Evolutionary conservation across 2,888 invertebrate species (phyloP).

Genomic region (Drymonia ruficornis): DNA sequence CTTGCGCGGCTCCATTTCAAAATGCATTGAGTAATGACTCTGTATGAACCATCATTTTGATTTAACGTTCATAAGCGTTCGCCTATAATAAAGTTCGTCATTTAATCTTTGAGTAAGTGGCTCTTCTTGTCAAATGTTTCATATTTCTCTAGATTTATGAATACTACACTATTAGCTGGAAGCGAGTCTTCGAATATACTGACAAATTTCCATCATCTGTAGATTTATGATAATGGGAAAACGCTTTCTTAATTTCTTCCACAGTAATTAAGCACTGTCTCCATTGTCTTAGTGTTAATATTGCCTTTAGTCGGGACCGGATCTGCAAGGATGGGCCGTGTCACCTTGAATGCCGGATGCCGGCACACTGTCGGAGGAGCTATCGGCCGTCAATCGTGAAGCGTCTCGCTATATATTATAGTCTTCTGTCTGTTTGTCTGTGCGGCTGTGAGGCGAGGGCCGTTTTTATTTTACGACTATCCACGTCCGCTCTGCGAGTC

Average conservation of each 20-base stretch:
- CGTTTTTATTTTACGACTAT: slow-evolving; percentile 79
- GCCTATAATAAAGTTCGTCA: slow-evolving; percentile 33
- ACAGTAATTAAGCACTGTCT: slow-evolving; percentile 23
- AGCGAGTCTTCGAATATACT: slow-evolving; percentile 21
- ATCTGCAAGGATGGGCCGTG: slow-evolving; percentile 77
- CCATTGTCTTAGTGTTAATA: slow-evolving; percentile 38
- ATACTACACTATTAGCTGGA: slow-evolving; percentile 22
- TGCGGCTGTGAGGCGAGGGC: slow-evolving; percentile 64
- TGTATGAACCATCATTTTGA: slow-evolving; percentile 50
- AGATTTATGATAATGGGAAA: slow-evolving; percentile 36
- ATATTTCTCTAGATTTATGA: slow-evolving; percentile 46
- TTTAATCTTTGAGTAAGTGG: slow-evolving; percentile 47
- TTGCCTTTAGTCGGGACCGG: slow-evolving; percentile 56
- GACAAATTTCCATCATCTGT: slow-evolving; percentile 19
- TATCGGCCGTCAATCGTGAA: slow-evolving; percentile 81
- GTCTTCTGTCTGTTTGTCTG: slow-evolving; percentile 72
- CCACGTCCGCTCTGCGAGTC: slow-evolving; percentile 74
- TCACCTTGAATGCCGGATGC: slow-evolving; percentile 83
- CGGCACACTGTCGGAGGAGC: slow-evolving; percentile 70
- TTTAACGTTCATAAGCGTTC: slow-evolving; percentile 51
- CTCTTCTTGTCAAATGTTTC: slow-evolving; percentile 49
- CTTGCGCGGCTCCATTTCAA: slow-evolving; percentile 49
- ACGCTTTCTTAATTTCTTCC: slow-evolving; percentile 24
- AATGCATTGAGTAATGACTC: slow-evolving; percentile 46
- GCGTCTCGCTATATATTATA: slow-evolving; percentile 75